Evolutionary conservation across 2,888 invertebrate genomes (phyloP).

Genomic region (Habroteleia sp.): DNA sequence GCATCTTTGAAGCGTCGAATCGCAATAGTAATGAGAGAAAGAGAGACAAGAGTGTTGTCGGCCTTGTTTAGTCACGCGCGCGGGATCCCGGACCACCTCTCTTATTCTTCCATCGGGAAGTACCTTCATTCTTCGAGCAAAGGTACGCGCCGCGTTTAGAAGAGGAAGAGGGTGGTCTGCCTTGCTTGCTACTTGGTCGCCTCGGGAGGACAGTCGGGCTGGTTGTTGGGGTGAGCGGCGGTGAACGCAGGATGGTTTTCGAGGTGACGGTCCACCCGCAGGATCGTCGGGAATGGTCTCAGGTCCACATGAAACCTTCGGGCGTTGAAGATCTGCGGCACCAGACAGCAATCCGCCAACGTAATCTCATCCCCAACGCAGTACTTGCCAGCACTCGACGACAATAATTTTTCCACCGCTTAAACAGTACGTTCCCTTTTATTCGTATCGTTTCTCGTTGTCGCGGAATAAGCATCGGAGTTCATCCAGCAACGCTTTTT

Average conservation of each 20-base stretch:
- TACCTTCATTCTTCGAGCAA: constrained; percentile 43
- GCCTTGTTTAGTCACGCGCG: constrained; percentile 61
- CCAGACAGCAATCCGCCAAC: constrained; percentile 96
- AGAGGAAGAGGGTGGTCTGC: constrained; percentile 81
- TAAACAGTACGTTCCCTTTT: constrained; percentile 72
- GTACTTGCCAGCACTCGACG: constrained; percentile 92
- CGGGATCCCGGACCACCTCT: constrained; percentile 70
- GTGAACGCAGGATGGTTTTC: constrained; percentile 94
- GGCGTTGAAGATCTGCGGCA: constrained; percentile 97
- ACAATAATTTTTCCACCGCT: constrained; percentile 93
- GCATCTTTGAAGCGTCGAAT: constrained; percentile 60
- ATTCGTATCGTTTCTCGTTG: constrained; percentile 30
- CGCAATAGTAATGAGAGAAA: constrained; percentile 45
- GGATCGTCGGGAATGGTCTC: constrained; percentile 93
- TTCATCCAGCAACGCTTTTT: constrained; percentile 24
- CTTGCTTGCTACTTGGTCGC: constrained; percentile 86
- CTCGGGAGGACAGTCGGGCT: constrained; percentile 97
- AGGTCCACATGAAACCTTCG: constrained; percentile 97
- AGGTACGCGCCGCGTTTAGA: constrained; percentile 70
- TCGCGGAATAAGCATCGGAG: constrained; percentile 24
- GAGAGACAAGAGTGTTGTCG: constrained; percentile 53
- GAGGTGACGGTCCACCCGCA: constrained; percentile 92
- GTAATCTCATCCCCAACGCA: constrained; percentile 97
- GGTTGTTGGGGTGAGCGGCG: constrained; percentile 93
- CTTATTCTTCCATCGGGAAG: constrained; percentile 65